Base-by-base conservation (phyloP, 2,113 vertebrate species). In the Siphamia tubifer region DNA sequence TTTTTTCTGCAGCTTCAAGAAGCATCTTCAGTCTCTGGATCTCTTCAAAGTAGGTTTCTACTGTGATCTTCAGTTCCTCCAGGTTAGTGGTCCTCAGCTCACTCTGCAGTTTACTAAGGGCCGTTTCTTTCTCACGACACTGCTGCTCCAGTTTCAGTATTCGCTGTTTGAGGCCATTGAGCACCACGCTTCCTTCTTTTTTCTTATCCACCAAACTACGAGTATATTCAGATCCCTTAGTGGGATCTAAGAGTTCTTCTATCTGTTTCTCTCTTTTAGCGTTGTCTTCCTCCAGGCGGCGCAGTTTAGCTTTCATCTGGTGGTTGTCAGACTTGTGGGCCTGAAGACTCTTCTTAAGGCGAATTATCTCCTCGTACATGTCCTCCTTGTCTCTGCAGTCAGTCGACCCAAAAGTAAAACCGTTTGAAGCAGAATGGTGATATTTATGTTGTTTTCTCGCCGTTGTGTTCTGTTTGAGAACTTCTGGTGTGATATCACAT, bases 331-430 rank as follows among this genome's bases (percentile, higher is more conserved):
- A 88, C 60, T 94, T 99, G 75, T 97, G 95, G 30, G 85, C 73
- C 17, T 96, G 95, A 13, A 98, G 81, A 16, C 73, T 93, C 97
- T 98, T 98, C 79, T 98, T 99, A 40, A 99, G 80, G 54, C 93
- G 94, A 24, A 96, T 91, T 34, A 98, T 98, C 88, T 98, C 95
- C 36, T 96, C 93, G 8, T 98, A 96, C 96, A 99, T 97, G 54
- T 96, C 95, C 78, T 99, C 96, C 52, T 94, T 98, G 28, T 95
- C 95, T 83, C 93, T 94, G 89, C 89, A 92, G 80, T 94, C 85
- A 0, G 90, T 84, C 21, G 91, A 76, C 56, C 91, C 86, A 88
- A 68, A 8, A 31, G 39, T 9, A 40, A 73, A 79, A 21, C 94
- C 93, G 0, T 85, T 93, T 70, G 88, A 90, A 63, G 91, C 77